Conservation (phyloP, 2,888 invertebrate species). For the Parnassius smintheus region DNA sequence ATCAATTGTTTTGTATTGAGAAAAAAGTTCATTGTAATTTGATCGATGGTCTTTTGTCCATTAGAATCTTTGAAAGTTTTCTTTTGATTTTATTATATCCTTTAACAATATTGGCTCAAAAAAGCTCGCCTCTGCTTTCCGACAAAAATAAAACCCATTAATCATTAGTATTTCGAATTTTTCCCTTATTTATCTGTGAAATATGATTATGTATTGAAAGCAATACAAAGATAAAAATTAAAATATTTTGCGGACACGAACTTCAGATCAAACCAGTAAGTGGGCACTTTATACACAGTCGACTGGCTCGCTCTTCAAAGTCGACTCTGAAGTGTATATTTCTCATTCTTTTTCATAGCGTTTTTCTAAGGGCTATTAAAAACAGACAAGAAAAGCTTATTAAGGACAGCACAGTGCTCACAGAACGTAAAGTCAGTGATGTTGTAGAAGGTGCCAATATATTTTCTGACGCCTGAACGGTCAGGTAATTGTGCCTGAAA, state of each 20-base stretch:
- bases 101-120: conserved; percentile 28
- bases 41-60: conserved; percentile 77
- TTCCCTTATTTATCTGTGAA: conserved; percentile 48
- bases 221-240: conserved; percentile 36
- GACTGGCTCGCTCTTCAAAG: conserved; percentile 12
- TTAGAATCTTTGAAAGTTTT: conserved; percentile 73
- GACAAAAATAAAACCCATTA: conserved; percentile 60
- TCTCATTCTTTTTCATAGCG: conserved; percentile 37
- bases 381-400: conserved; percentile 54
- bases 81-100: conserved; percentile 64
- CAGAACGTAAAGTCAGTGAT: conserved; percentile 40
- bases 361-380: conserved; percentile 46
- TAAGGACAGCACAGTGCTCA: conserved; percentile 40
- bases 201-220: conserved; percentile 34
- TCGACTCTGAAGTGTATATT: conserved; percentile 23
- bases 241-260: conserved; percentile 38
- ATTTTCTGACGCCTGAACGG: conserved; percentile 77
- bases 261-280: conserved; percentile 30
- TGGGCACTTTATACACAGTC: conserved; percentile 9
- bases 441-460: conserved; percentile 76
- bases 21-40: conserved; percentile 74
- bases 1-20: conserved; percentile 70
- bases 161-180: conserved; percentile 41
- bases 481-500: conserved; percentile 78
- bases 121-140: conserved; percentile 49